Conservation (phyloP, 2,888 invertebrate genomes). For the Strigamia maritima region DNA sequence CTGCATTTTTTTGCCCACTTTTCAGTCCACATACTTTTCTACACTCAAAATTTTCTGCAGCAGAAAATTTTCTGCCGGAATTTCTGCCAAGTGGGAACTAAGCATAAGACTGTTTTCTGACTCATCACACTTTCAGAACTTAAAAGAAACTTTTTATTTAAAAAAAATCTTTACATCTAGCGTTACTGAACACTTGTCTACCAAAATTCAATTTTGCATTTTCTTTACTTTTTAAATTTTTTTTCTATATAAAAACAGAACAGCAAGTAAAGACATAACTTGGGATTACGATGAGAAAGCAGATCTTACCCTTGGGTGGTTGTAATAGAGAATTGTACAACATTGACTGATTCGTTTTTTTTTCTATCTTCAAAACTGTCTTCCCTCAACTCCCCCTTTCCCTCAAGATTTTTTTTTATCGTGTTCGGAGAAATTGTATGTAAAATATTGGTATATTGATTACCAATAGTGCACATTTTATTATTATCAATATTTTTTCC, state of each 20-base stretch:
- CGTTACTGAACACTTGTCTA: no score
- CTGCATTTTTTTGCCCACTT: no score
- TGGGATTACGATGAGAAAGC: constrained; percentile 17
- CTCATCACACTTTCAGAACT: no score
- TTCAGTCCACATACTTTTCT: no score
- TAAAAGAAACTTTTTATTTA: no score
- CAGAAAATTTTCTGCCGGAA: no score
- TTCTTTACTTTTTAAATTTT: not conserved
- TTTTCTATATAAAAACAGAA: not conserved
- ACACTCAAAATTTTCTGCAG: no score
- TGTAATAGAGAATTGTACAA: constrained; percentile 19
- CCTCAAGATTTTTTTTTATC: not conserved
- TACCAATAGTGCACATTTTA: not conserved
- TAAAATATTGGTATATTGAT: constrained; percentile 22
- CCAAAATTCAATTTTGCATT: not conserved
- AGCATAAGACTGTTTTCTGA: no score
- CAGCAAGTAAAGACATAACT: not conserved
- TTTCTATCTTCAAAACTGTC: not conserved
- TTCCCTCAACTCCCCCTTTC: not conserved
- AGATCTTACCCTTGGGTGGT: not conserved
- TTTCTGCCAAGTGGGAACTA: no score
- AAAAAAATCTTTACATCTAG: no score
- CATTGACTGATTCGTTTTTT: not conserved
- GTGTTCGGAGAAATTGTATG: not conserved
- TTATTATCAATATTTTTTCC: not conserved